A percentile compares a stretch with the other conserved stretches of the same genome.
Conservation (phyloP, 2,797 vertebrate genomes). For the Cossypha caffra region DNA sequence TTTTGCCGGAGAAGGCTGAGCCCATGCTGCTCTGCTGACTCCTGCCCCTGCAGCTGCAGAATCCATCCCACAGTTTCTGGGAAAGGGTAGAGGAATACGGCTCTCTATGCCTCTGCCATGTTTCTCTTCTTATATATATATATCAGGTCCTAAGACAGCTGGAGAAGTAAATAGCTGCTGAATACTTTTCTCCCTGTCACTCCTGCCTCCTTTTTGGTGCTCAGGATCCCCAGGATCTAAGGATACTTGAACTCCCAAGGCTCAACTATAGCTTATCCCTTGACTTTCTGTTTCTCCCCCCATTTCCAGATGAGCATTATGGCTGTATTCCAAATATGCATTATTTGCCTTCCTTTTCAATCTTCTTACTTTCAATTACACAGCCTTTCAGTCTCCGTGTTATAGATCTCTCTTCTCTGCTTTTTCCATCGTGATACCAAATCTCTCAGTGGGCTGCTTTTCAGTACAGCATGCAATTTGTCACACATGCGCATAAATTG, state of each 20-base stretch:
- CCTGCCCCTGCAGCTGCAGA: background rate
- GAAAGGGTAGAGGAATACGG: background rate
- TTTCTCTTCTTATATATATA: background rate
- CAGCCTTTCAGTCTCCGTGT: background rate
- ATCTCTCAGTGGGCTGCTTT: background rate
- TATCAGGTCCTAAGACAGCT: background rate
- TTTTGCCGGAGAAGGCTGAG: background rate
- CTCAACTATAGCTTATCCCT: background rate
- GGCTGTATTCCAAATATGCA: background rate
- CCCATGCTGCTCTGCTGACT: background rate
- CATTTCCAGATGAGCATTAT: background rate
- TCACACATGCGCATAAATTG: background rate
- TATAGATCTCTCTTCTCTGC: background rate
- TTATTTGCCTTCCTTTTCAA: background rate
- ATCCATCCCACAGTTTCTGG: background rate
- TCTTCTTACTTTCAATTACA: background rate
- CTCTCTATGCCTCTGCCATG: fast-evolving
- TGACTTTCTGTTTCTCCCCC: background rate
- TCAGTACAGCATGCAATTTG: background rate
- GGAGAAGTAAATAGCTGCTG: background rate
- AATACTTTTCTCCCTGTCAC: background rate
- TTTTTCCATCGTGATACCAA: background rate
- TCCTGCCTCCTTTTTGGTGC: background rate
- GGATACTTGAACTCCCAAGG: background rate
- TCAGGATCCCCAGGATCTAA: background rate